These are phyloP conservation scores for Anticlea derivata DNA, from an alignment of 2,888 invertebrate genomes.

Conservation along the genomic window DNA sequence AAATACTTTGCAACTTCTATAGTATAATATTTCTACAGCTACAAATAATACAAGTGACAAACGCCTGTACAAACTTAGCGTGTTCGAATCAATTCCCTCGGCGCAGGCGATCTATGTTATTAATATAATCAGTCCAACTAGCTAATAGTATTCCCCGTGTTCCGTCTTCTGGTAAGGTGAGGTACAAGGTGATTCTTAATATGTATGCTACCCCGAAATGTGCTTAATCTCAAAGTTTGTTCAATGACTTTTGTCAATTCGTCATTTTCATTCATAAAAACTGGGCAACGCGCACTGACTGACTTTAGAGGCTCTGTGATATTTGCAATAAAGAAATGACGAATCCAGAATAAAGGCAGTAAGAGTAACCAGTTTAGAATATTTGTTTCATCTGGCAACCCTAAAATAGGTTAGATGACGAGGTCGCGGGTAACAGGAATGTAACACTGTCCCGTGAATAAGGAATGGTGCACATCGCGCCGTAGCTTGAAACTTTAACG, in stretches of 20 bases:
- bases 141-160: background rate
- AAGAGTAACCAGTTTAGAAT: background rate
- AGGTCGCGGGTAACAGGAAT: background rate
- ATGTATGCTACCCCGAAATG: too few relatives aligned
- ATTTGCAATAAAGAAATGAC: too few relatives aligned
- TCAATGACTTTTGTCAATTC: too few relatives aligned
- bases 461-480: slow-evolving; percentile 6
- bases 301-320: too few relatives aligned
- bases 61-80: background rate
- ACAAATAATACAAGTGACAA: background rate
- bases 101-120: slow-evolving; percentile 3
- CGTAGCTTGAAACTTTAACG: slow-evolving; percentile 13
- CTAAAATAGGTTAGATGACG: slow-evolving; percentile 14
- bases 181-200: slow-evolving; percentile 3
- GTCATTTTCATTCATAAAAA: too few relatives aligned
- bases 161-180: background rate
- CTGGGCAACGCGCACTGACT: too few relatives aligned
- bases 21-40: background rate
- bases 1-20: background rate
- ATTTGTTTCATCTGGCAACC: slow-evolving; percentile 9
- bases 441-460: slow-evolving; percentile 7
- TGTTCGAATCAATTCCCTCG: slow-evolving; percentile 9
- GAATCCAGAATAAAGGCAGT: too few relatives aligned
- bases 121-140: slow-evolving; percentile 6
- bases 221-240: too few relatives aligned